These are phyloP conservation scores for Myopa tessellatipennis DNA, from an alignment of 2,888 invertebrate genomes.

Conservation along the genomic window DNA sequence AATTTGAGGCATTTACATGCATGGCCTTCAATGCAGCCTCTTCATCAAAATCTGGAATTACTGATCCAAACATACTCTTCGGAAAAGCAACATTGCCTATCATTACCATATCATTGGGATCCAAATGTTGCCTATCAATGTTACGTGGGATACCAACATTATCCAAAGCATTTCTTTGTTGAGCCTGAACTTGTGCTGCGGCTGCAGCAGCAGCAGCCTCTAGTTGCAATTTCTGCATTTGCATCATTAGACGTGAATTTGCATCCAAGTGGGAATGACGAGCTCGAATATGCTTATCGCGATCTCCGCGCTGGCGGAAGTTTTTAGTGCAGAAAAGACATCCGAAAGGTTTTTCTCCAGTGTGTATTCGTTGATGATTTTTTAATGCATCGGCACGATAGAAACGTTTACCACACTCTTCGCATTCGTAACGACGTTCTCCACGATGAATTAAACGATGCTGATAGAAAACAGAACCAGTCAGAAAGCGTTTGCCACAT, in stretches of 20 bases:
- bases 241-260: constrained; percentile 65
- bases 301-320: constrained; percentile 72
- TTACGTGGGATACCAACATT: not conserved
- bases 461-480: constrained; percentile 75
- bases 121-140: constrained; percentile 34
- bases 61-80: constrained; percentile 56
- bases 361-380: constrained; percentile 73
- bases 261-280: constrained; percentile 69
- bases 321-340: constrained; percentile 70
- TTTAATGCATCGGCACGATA: constrained; percentile 75
- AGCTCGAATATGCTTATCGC: constrained; percentile 72
- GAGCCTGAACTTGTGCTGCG: constrained; percentile 38
- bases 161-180: constrained; percentile 39
- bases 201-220: constrained; percentile 60
- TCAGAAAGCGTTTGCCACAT: constrained; percentile 74
- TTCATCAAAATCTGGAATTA: constrained; percentile 54
- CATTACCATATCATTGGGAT: constrained; percentile 51
- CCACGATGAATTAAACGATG: constrained; percentile 74
- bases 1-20: constrained; percentile 29
- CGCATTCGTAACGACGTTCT: constrained; percentile 74
- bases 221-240: constrained; percentile 64
- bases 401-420: constrained; percentile 74
- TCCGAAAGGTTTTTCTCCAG: constrained; percentile 72
- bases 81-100: constrained; percentile 58
- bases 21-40: constrained; percentile 40